These are phyloP conservation scores for Zygaena filipendulae DNA, from an alignment of 2,888 invertebrate species.

Conservation along the genomic window DNA sequence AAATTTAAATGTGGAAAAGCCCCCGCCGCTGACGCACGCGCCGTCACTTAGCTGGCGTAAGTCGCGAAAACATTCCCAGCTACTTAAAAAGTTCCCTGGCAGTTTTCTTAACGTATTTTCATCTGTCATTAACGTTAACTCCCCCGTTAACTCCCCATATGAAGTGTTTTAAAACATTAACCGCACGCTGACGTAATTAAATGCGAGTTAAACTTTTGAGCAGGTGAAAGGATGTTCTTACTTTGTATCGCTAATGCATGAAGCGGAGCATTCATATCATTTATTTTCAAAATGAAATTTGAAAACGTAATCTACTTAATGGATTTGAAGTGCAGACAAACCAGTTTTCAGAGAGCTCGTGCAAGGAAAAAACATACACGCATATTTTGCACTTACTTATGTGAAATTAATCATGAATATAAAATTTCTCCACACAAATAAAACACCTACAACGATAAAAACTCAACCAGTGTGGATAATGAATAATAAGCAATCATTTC, in stretches of 20 bases:
- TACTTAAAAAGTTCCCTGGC: slow-evolving; percentile 25
- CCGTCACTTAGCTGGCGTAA: slow-evolving; percentile 13
- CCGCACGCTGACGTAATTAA: slow-evolving; percentile 42
- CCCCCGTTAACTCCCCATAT: slow-evolving; percentile 35
- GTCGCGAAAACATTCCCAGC: slow-evolving; percentile 21
- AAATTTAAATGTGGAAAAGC: too few species aligned
- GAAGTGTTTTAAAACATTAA: slow-evolving; percentile 53
- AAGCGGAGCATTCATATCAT: too few species aligned
- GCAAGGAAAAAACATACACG: slow-evolving; percentile 8
- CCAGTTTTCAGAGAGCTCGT: slow-evolving; percentile 5
- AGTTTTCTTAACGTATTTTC: slow-evolving; percentile 36
- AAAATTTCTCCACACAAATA: too few species aligned
- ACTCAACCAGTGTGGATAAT: too few species aligned
- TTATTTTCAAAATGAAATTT: too few species aligned
- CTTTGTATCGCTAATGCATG: slow-evolving; percentile 20
- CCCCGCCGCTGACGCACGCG: too few species aligned
- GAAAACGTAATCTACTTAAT: too few species aligned
- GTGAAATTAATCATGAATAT: too few species aligned
- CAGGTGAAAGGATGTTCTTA: slow-evolving; percentile 27
- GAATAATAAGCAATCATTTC: too few species aligned
- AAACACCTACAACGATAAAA: too few species aligned
- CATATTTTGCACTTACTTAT: too few species aligned
- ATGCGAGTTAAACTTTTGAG: slow-evolving; percentile 30
- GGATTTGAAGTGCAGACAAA: too few species aligned
- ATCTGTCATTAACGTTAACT: slow-evolving; percentile 33